Evolutionary conservation across 2,113 vertebrate species (phyloP).

Genomic region (Aythya baeri): DNA sequence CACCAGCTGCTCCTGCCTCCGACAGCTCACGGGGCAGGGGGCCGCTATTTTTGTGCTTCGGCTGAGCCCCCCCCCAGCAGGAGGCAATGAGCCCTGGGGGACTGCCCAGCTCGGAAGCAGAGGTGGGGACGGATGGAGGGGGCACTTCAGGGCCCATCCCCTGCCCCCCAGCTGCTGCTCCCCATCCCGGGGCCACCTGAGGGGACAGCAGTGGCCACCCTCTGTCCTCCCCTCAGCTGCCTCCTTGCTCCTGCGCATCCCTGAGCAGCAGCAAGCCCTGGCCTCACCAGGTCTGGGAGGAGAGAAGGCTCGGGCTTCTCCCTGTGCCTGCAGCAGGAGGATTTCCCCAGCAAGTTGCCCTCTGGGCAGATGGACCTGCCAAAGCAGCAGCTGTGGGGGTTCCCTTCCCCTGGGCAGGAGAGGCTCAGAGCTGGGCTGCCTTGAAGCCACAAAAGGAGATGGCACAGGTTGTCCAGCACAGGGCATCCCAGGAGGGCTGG

Average conservation of each 20-base stretch:
- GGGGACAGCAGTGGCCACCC: too few relatives aligned
- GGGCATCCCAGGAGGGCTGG: neutral
- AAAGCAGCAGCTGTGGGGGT: too few relatives aligned
- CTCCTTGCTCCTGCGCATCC: too few relatives aligned
- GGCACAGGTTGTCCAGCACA: accelerated
- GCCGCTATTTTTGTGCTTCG: neutral
- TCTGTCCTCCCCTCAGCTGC: too few relatives aligned
- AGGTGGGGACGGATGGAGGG: accelerated
- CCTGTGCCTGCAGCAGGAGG: too few relatives aligned
- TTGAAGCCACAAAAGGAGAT: neutral
- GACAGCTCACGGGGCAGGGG: neutral
- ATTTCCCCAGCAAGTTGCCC: neutral
- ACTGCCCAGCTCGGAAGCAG: neutral
- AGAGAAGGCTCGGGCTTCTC: neutral
- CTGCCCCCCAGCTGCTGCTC: neutral
- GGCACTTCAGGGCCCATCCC: neutral
- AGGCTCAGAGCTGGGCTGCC: neutral
- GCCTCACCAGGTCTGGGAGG: too few relatives aligned
- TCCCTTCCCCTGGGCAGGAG: neutral
- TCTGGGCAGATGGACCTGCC: too few relatives aligned
- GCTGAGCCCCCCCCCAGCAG: neutral
- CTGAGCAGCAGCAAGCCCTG: too few relatives aligned
- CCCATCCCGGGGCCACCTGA: too few relatives aligned
- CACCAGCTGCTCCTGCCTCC: neutral
- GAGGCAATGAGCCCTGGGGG: neutral